Evolutionary conservation across 2,113 vertebrate genomes (phyloP), one percentile per base, ranked within the genome.

Genomic region (Cricetomys ansorgei): DNA sequence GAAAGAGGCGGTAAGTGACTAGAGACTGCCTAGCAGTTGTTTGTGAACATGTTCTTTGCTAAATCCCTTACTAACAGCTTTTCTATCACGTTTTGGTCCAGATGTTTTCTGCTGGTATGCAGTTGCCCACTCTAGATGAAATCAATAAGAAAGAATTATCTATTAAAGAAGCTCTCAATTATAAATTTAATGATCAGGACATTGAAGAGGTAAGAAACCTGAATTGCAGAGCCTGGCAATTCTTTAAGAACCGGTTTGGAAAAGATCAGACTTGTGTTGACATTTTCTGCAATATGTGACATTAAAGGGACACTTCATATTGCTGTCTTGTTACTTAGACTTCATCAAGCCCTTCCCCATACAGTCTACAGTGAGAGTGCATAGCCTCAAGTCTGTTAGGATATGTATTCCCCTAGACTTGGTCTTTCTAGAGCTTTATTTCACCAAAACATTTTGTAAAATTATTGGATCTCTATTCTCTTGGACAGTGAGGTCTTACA

Each of bases 171-270:
- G 99, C 99, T 34, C 98, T 99, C 96, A 99, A 99, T 98, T 99
- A 99, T 97, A 99, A 99, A 97, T 99, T 99, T 97, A 99, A 99
- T 64, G 99, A 99, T 97, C 99, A 99, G 98, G 99, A 99, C 98
- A 99, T 99, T 88, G 99, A 99, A 92, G 99, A 99, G 98, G 99
- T 99, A 97, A 98, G 99, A 96, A 92, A 88, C 77, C 89, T 97
- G 65, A 88, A 11, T 21, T 70, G 23, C 53, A 90, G 85, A 88
- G 65, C 55, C 73, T 77, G 6, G 64, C 67, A 3, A 25, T 43
- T 95, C 55, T 84, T 87, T 55, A 84, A 59, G 77, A 92, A 83
- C 79, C 25, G 6, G 29, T 89, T 67, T 87, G 43, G 15, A 90
- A 57, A 89, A 75, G 11, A 70, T 73, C 34, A 34, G 57, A 19